Conservation (phyloP, 2,888 invertebrate genomes). For the Agrilus biguttatus region DNA sequence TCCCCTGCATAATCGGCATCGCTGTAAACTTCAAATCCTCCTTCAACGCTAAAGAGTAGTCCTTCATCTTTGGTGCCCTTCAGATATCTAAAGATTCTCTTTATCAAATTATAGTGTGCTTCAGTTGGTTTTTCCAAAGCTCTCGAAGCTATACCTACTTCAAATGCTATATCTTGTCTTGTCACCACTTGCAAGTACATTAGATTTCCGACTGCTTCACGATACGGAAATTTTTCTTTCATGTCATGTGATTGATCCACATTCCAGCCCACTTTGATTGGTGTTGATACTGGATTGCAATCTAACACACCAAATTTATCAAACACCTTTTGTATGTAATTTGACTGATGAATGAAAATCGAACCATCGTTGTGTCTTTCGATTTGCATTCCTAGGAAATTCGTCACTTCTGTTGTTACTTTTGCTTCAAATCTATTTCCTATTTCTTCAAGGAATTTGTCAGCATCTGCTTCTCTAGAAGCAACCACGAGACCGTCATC, state of each 20-base stretch:
- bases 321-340: too few species aligned
- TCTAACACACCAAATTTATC: too few species aligned
- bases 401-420: too few species aligned
- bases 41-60: not conserved
- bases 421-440: too few species aligned
- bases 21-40: slow-evolving; percentile 14
- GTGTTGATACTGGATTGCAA: slow-evolving; percentile 2
- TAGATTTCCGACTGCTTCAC: slow-evolving; percentile 15
- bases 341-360: too few species aligned
- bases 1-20: slow-evolving; percentile 24
- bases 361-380: too few species aligned
- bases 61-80: slow-evolving; percentile 10
- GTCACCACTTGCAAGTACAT: slow-evolving; percentile 17
- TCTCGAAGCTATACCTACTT: slow-evolving; percentile 14
- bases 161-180: slow-evolving; percentile 16
- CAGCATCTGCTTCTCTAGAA: too few species aligned
- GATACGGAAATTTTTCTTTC: slow-evolving; percentile 8
- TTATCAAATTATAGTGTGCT: slow-evolving; percentile 14
- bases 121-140: slow-evolving; percentile 12
- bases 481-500: too few species aligned
- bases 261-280: slow-evolving; percentile 1
- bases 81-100: slow-evolving; percentile 19
- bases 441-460: too few species aligned
- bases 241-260: slow-evolving; percentile 1
- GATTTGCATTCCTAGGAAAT: too few species aligned